Evolutionary conservation across 2,888 invertebrate genomes (phyloP), one percentile per base, ranked within the genome.

Genomic region (Pegoplata infirma): DNA sequence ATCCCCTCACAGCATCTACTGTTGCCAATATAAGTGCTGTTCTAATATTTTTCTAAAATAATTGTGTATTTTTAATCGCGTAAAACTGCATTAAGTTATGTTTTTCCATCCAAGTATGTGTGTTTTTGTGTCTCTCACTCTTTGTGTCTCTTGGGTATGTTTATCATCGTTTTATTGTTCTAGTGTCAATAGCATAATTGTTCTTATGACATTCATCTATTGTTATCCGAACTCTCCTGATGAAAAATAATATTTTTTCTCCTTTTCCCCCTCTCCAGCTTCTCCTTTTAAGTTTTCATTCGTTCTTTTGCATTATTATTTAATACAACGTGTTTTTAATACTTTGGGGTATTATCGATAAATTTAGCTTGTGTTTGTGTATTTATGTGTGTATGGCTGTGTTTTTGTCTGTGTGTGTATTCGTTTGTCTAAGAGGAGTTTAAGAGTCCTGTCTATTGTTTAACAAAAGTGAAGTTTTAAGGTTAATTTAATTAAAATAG

Each of bases 161-260:
- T 79, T 71, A 79, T 75, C 56, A 75, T 67, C 5, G 49, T 63
- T 67, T 75, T 67, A 79, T 79, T 79, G 79, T 75, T 75, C 75
- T 67, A 46, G 66, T 75, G 79, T 79, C 79, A 79, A 76, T 67
- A 67, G 71, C 71, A 76, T 72, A 79, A 79, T 72, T 79, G 71
- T 76, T 79, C 51, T 67, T 67, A 56, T 72, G 61, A 51, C 63
- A 76, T 79, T 76, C 71, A 67, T 49, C 23, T 23, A 67, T 64
- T 78, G 74, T 74, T 74, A 74, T 66, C 61, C 66, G 19, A 46
- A 67, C 66, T 55, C 63, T 55, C 47, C 46, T 56, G 23, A 67
- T 67, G 32, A 75, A 59, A 64, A 49, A 59, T 64, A 69, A 61
- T 46, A 14, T 56, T 73, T 53, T 40, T 47, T 68, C 28, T 58